These are phyloP conservation scores for Lithosia quadra DNA, from an alignment of 2,888 invertebrate genomes.

Conservation along the genomic window DNA sequence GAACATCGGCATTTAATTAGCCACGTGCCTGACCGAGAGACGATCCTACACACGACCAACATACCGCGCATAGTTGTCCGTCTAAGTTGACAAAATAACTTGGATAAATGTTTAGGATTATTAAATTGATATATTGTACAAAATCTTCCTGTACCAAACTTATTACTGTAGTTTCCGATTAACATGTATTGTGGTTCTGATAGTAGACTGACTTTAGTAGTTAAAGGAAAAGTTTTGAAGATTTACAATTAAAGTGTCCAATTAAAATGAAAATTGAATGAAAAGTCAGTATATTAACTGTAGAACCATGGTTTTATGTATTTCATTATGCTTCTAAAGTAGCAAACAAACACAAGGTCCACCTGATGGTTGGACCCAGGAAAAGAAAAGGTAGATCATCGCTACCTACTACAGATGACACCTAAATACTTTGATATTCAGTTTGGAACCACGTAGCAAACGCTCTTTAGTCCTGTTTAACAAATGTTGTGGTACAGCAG, in stretches of 20 bases:
- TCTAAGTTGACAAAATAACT: constrained; percentile 75
- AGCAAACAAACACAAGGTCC: too few species aligned
- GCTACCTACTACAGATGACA: not conserved
- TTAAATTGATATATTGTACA: constrained; percentile 44
- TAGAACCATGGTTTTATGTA: too few species aligned
- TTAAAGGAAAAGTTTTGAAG: too few species aligned
- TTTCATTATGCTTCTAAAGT: too few species aligned
- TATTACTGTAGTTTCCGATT: not conserved
- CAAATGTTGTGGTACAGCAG: constrained; percentile 19
- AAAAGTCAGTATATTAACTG: too few species aligned
- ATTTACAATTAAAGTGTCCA: too few species aligned
- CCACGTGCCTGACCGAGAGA: constrained; percentile 76
- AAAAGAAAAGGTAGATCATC: too few species aligned
- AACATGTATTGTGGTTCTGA: too few species aligned
- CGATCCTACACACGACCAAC: constrained; percentile 65
- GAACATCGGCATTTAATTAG: constrained; percentile 85
- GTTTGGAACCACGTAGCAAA: not conserved
- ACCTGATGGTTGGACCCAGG: too few species aligned
- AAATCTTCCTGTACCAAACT: not conserved
- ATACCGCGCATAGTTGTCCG: constrained; percentile 77
- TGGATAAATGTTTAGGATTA: constrained; percentile 63
- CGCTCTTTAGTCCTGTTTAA: constrained; percentile 18
- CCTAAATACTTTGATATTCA: not conserved
- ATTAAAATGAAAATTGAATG: too few species aligned
- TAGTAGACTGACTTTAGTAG: too few species aligned